Conservation (phyloP, 2,888 invertebrate species). For the Melinaea menophilus region DNA sequence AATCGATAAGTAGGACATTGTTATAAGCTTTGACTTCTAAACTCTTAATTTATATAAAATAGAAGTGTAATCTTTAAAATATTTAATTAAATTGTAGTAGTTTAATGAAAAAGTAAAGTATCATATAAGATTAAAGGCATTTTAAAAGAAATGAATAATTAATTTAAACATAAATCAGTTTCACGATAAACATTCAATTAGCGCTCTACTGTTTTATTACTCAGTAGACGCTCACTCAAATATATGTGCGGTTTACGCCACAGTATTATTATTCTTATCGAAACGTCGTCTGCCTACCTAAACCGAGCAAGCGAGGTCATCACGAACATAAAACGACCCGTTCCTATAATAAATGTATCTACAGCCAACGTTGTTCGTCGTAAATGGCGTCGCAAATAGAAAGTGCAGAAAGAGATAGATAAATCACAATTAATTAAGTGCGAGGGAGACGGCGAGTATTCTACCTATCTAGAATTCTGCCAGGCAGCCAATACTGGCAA, state of each 20-base stretch:
- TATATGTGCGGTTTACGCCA: conserved; percentile 20
- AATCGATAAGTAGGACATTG: too few relatives aligned
- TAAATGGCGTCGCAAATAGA: conserved; percentile 38
- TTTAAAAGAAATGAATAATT: too few relatives aligned
- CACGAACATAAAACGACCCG: conserved; percentile 39
- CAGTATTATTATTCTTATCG: conserved; percentile 34
- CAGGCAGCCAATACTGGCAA: conserved; percentile 66
- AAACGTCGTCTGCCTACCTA: conserved; percentile 38
- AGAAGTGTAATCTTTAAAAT: too few relatives aligned
- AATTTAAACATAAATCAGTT: neutral
- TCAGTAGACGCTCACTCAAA: conserved; percentile 26
- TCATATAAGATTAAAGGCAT: too few relatives aligned
- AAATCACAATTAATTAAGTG: conserved; percentile 30
- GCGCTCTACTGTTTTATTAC: neutral
- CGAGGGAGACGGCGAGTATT: conserved; percentile 46
- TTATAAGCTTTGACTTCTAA: too few relatives aligned
- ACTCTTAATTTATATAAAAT: too few relatives aligned
- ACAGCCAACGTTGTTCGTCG: conserved; percentile 35
- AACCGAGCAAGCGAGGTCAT: conserved; percentile 50
- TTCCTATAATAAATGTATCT: conserved; percentile 51
- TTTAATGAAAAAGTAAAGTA: too few relatives aligned
- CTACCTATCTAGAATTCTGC: conserved; percentile 54
- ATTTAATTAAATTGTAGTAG: too few relatives aligned
- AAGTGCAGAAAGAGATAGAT: conserved; percentile 36
- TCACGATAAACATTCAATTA: neutral